Percentiles rank a stretch among this genome's conserved stretches.
phyloP scores from a whole-genome alignment of 2,113 vertebrate genomes.

The Centrocercus urophasianus region DNA sequence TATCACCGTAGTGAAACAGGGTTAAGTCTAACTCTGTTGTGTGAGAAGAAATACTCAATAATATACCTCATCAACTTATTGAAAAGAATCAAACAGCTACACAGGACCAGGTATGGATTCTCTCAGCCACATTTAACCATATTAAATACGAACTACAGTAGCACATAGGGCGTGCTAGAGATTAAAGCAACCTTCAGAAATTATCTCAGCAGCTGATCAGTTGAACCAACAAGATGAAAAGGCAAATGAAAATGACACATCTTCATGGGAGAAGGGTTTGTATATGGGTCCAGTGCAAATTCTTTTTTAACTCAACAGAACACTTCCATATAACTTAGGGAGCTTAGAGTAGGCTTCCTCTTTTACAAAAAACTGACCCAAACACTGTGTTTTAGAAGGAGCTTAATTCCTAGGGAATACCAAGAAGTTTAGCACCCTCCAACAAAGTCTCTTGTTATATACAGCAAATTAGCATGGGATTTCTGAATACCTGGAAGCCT shows the following conservation, averaged over 20 bases:
- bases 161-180: background rate
- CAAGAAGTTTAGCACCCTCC: constrained; percentile 21
- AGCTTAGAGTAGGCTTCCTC: background rate
- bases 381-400: background rate
- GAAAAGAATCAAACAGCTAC: background rate
- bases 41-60: background rate
- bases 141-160: background rate
- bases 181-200: background rate
- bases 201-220: background rate
- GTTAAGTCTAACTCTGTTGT: background rate
- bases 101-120: background rate
- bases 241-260: background rate
- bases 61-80: background rate
- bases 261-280: background rate
- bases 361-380: background rate
- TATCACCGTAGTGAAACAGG: background rate
- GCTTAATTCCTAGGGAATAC: background rate
- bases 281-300: background rate
- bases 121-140: background rate
- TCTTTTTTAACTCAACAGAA: background rate
- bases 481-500: constrained; percentile 4
- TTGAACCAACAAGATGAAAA: background rate
- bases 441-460: background rate
- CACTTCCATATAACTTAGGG: background rate
- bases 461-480: fast-evolving